These are phyloP conservation scores for Tipula vernalis DNA, from an alignment of 2,888 invertebrate genomes.

Conservation along the genomic window DNA sequence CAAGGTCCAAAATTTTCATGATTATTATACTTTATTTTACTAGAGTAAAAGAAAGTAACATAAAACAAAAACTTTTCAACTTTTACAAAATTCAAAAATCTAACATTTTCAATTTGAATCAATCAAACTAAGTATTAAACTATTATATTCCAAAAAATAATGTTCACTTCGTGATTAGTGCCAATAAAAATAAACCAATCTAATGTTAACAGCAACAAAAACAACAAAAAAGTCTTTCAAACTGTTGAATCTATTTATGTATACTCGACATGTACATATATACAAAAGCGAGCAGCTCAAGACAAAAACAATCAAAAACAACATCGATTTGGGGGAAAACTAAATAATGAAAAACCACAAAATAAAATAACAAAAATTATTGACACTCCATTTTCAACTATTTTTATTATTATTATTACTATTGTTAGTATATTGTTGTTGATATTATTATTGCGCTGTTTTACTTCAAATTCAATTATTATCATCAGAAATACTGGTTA, in stretches of 20 bases:
- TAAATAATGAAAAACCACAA: neutral
- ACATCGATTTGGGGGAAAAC: neutral
- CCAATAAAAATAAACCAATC: neutral
- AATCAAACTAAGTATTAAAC: neutral
- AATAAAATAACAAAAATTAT: neutral
- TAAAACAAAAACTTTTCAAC: no score
- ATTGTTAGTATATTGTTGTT: neutral
- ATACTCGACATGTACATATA: no score
- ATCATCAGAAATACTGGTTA: neutral
- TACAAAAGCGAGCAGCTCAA: neutral
- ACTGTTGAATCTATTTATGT: neutral
- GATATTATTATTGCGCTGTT: neutral
- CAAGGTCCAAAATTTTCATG: no score
- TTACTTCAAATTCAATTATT: neutral
- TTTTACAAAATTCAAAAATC: no score
- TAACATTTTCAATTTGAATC: neutral
- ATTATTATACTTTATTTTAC: no score
- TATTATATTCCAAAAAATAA: neutral
- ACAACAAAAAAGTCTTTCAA: neutral
- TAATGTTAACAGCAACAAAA: neutral
- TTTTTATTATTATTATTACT: neutral
- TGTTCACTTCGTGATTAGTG: neutral
- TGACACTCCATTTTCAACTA: neutral
- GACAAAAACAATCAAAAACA: neutral
- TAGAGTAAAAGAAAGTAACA: no score